Evolutionary conservation across 1,140 invertebrate genomes (phyloP), one percentile per base, ranked within the genome.

Genomic region (Branchinecta lynchi): DNA sequence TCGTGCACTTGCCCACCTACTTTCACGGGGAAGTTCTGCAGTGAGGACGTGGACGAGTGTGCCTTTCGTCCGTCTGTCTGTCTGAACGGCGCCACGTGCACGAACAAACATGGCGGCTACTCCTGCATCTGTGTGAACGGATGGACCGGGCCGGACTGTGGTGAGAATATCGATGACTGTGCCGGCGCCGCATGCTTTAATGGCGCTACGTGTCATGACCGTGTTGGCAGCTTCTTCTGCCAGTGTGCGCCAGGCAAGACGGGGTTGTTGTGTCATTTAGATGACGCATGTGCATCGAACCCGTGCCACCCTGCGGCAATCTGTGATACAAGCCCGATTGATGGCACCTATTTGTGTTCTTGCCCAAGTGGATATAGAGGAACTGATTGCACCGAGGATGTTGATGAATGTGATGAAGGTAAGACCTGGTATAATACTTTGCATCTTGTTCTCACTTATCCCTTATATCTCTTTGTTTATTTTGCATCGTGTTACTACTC

Each of bases 111-210:
- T 32, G 92, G 92, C 51, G 87, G 90, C 7, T 97, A 89, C 79
- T 89, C 89, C 1, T 98, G 95, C 79, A 96, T 97, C 75, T 98
- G 95, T 78, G 92, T 95, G 44, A 96, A 94, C 76, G 93, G 93
- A 17, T 96, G 92, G 91, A 90, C 89, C 0, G 93, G 92, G 6
- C 82, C 86, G 0, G 90, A 95, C 75, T 96, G 93, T 78, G 89
- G 89, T 17, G 84, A 88, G 74, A 96, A 96, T 80, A 93, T 94
- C 74, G 91, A 96, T 78, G 93, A 97, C 78, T 97, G 93, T 77
- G 87, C 87, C 3, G 88, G 86, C 21, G 89, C 90, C 0, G 89
- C 93, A 0, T 99, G 96, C 78, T 93, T 95, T 79, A 95, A 98
- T 76, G 94, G 92, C 0, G 95, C 93, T 44, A 98, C 93, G 0